These are phyloP conservation scores for Augochlora pura DNA, from an alignment of 1,140 invertebrate genomes.

Conservation along the genomic window DNA sequence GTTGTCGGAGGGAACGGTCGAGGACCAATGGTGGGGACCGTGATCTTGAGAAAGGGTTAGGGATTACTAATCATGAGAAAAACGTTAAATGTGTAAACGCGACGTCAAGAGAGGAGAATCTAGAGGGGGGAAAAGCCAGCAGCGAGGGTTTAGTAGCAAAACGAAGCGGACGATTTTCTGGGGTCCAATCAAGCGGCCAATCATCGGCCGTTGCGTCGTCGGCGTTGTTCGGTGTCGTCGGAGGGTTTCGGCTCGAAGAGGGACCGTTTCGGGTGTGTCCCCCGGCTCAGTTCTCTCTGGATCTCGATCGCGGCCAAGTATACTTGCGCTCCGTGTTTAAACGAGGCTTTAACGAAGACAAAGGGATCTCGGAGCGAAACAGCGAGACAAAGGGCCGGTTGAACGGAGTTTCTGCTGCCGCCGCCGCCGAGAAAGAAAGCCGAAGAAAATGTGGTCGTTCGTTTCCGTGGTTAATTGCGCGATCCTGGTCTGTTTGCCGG, in stretches of 20 bases:
- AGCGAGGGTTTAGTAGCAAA: too few relatives aligned
- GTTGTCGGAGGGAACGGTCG: too few relatives aligned
- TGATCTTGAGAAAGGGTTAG: too few relatives aligned
- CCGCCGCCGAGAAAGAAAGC: too few relatives aligned
- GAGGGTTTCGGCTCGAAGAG: background rate
- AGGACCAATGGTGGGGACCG: too few relatives aligned
- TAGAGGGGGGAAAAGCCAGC: too few relatives aligned
- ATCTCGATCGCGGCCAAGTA: conserved; percentile 22
- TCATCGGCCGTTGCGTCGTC: background rate
- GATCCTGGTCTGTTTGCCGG: background rate
- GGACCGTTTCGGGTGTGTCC: conserved; percentile 31
- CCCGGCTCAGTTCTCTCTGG: conserved; percentile 18
- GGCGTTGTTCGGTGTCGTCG: background rate
- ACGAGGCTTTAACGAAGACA: background rate
- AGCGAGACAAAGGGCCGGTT: background rate
- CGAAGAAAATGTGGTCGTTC: background rate
- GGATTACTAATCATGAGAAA: too few relatives aligned
- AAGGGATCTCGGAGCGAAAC: background rate
- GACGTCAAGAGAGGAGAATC: too few relatives aligned
- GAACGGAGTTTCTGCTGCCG: background rate
- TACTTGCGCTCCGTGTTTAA: conserved; percentile 8
- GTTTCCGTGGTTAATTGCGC: conserved; percentile 11
- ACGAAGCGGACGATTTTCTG: too few relatives aligned
- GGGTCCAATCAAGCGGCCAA: background rate
- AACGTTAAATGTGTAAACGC: too few relatives aligned